Evolutionary conservation across 35 echinoderm and acorn worm species (phyloP).

Genomic region (Apostichopus japonicus): DNA sequence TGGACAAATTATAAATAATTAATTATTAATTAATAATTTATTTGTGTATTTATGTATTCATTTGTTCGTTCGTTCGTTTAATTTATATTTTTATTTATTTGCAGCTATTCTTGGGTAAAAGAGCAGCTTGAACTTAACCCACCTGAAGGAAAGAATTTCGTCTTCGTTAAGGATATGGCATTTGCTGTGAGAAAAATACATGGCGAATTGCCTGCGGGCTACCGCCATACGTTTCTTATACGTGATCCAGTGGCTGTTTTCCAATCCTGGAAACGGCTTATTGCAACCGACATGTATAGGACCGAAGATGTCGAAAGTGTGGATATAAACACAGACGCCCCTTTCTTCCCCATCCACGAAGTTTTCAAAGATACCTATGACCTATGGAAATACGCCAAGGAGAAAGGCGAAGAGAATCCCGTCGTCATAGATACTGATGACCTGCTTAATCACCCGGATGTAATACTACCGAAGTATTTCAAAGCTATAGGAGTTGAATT

Average conservation of each 20-base stretch:
- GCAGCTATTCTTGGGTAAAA: conserved; percentile 46
- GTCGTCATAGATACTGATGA: conserved; percentile 51
- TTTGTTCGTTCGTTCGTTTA: too few relatives aligned
- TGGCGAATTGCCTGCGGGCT: neutral
- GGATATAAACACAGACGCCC: neutral
- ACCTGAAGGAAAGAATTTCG: neutral
- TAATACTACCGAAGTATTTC: conserved; percentile 47
- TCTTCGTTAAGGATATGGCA: conserved; percentile 46
- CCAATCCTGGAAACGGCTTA: neutral
- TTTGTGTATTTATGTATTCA: too few relatives aligned
- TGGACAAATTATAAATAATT: too few relatives aligned
- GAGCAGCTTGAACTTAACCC: neutral
- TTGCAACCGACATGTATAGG: neutral
- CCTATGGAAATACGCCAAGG: conserved; percentile 22
- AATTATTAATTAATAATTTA: neutral
- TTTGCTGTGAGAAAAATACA: neutral
- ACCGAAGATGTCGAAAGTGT: neutral
- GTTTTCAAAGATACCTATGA: conserved; percentile 2
- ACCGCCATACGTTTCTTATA: conserved; percentile 46
- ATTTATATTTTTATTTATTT: neutral
- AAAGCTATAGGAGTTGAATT: conserved; percentile 1
- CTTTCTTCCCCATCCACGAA: neutral
- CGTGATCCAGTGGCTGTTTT: conserved; percentile 26
- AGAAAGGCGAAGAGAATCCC: neutral
- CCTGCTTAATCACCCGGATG: conserved; percentile 5